Conservation (phyloP, 1,140 invertebrate genomes). For the Polyergus mexicanus region DNA sequence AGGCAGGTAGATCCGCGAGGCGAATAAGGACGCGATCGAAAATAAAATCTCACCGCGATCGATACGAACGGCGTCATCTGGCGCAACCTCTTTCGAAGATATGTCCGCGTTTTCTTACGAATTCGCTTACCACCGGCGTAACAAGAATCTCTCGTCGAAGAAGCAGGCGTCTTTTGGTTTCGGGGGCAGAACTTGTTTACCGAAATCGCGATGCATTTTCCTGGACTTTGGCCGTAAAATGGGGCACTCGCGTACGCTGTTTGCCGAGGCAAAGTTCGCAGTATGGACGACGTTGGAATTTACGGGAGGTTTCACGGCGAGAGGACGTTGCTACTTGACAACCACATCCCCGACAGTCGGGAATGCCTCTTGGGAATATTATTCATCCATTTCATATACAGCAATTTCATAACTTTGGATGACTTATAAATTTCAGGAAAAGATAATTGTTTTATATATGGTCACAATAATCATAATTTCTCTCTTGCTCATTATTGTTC, state of each 20-base stretch:
- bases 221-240: slow-evolving; percentile 60
- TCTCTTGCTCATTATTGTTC: background rate
- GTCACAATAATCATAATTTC: background rate
- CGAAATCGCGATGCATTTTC: slow-evolving; percentile 62
- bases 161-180: background rate
- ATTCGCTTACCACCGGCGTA: slow-evolving; percentile 25
- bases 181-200: slow-evolving; percentile 59
- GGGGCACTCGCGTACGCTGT: slow-evolving; percentile 55
- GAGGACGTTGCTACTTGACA: slow-evolving; percentile 68
- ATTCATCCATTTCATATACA: slow-evolving; percentile 44
- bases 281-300: slow-evolving; percentile 64
- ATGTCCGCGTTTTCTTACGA: slow-evolving; percentile 3
- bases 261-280: slow-evolving; percentile 70
- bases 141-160: background rate
- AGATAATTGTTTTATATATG: background rate
- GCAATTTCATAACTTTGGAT: slow-evolving; percentile 26
- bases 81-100: slow-evolving; percentile 1
- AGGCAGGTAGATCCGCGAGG: slow-evolving; percentile 66
- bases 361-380: slow-evolving; percentile 78
- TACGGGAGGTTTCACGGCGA: slow-evolving; percentile 64
- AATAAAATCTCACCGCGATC: slow-evolving; percentile 73
- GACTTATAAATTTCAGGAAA: background rate
- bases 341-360: slow-evolving; percentile 68
- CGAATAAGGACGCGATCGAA: slow-evolving; percentile 71
- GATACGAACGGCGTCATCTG: slow-evolving; percentile 67